Evolutionary conservation across 2,113 vertebrate species (phyloP).

Genomic region (Numenius arquata): DNA sequence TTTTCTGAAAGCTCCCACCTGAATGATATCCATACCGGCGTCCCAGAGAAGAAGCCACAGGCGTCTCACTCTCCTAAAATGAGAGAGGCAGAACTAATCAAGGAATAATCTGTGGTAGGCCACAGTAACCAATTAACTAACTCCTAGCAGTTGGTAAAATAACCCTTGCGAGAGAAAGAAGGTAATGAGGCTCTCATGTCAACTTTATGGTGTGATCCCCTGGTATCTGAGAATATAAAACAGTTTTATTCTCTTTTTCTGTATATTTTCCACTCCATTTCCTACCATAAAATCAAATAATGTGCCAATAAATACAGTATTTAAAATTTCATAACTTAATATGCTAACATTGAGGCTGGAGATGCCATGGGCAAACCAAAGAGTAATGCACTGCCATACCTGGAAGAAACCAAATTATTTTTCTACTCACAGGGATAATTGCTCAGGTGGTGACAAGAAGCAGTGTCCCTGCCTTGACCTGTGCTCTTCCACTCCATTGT

Average conservation of each 20-base stretch:
- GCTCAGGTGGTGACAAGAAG: no score
- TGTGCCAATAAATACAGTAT: not conserved
- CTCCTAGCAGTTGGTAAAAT: not conserved
- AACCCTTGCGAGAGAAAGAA: not conserved
- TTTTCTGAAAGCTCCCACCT: not conserved
- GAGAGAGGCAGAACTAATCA: not conserved
- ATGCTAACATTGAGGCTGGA: not conserved
- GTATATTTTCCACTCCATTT: constrained; percentile 16
- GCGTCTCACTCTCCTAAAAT: not conserved
- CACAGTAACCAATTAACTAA: not conserved
- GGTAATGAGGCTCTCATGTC: not conserved
- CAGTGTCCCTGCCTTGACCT: no score
- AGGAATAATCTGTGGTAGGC: not conserved
- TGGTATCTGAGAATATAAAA: not conserved
- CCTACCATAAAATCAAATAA: not conserved
- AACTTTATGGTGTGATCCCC: not conserved
- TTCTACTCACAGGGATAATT: not conserved
- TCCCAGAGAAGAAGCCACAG: not conserved
- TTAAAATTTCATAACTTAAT: not conserved
- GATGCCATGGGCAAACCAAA: not conserved
- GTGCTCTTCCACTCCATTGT: not conserved
- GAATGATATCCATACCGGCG: not conserved
- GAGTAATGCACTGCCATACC: not conserved
- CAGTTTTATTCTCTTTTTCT: not conserved
- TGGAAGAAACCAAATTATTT: not conserved